Conservation (phyloP, 30 jellyfish, hydroid and myxozoan genomes). For the Turritopsis dohrnii region DNA sequence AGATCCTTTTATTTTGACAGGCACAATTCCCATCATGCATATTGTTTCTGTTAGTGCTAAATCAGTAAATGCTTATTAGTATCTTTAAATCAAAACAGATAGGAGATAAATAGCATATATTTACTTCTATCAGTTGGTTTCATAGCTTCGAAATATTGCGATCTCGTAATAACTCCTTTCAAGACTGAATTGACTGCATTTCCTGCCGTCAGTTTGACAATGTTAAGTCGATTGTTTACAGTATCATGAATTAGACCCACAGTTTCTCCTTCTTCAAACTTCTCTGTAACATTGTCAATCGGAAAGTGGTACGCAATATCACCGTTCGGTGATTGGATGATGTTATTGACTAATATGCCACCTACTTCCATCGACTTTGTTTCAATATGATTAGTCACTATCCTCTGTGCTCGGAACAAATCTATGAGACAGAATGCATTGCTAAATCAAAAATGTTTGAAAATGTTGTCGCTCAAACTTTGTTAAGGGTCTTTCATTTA, state of each 20-base stretch:
- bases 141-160: slow-evolving; percentile 67
- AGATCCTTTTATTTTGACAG: slow-evolving; percentile 61
- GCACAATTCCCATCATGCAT: slow-evolving; percentile 87
- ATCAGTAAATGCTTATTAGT: no score
- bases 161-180: slow-evolving; percentile 69
- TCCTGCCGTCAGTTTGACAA: slow-evolving; percentile 21
- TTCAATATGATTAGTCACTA: slow-evolving; percentile 56
- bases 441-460: no score
- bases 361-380: slow-evolving; percentile 63
- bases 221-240: not conserved
- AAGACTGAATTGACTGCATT: slow-evolving; percentile 22
- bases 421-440: slow-evolving; percentile 7
- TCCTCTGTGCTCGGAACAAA: slow-evolving; percentile 35
- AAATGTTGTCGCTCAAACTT: no score
- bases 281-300: slow-evolving; percentile 36
- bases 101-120: not conserved
- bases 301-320: slow-evolving; percentile 83
- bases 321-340: slow-evolving; percentile 46
- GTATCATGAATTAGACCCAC: slow-evolving; percentile 18
- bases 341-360: slow-evolving; percentile 42
- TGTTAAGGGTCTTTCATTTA: no score
- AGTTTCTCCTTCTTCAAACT: slow-evolving; percentile 25
- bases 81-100: not conserved
- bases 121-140: slow-evolving; percentile 37
- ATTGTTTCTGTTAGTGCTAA: slow-evolving; percentile 64